Percentiles rank a stretch among this genome's conserved stretches.
Evolutionary conservation across 2,888 invertebrate genomes (phyloP).

Genomic region (Calameuta filiformis): DNA sequence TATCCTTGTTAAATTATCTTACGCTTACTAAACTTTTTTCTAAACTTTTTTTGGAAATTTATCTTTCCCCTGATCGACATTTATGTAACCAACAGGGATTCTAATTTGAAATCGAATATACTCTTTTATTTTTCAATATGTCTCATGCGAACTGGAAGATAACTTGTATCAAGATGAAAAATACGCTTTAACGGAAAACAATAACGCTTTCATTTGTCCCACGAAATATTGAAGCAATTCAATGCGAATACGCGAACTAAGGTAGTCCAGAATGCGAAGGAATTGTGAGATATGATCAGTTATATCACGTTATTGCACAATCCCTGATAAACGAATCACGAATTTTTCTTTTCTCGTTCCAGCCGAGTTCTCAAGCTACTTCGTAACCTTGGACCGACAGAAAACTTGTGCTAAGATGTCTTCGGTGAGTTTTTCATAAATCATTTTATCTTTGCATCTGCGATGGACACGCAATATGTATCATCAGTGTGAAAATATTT

Average conservation of each 20-base stretch:
- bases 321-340: conserved; percentile 28
- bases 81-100: neutral
- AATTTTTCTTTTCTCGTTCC: conserved; percentile 35
- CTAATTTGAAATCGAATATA: neutral
- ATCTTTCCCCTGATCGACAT: neutral
- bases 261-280: neutral
- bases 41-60: neutral
- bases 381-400: neutral
- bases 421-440: neutral
- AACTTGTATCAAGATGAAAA: neutral
- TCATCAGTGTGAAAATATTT: no score
- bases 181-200: conserved; percentile 40
- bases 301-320: neutral
- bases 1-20: neutral
- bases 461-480: no score
- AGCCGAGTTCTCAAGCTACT: conserved; percentile 24
- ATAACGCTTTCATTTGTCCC: conserved; percentile 48
- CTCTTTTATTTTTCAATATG: neutral
- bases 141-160: neutral
- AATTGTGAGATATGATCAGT: neutral
- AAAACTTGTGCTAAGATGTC: neutral
- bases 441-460: no score
- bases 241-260: conserved; percentile 32
- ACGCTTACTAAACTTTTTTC: neutral
- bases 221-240: conserved; percentile 39